Evolutionary conservation across 2,888 invertebrate species (phyloP), one percentile per base, ranked within the genome.

Genomic region (Drosophila prolongata): DNA sequence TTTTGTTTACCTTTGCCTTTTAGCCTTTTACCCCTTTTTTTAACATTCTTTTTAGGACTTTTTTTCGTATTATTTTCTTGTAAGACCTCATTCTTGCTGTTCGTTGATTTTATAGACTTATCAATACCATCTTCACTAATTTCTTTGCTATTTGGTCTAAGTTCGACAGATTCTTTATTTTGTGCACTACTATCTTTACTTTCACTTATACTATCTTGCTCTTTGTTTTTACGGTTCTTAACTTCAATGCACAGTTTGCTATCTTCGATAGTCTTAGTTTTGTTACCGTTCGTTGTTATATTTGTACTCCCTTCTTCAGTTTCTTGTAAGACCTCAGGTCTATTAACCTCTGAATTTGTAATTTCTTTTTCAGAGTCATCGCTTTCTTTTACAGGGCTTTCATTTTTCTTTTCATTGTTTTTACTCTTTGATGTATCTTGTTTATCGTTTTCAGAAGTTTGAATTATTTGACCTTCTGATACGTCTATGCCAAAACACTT

Each of bases 401-500:
- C 14, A 11, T 10, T 34, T 30, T 34, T 6, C 6, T 19, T 24
- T 24, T 4, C 34, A 6, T 9, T n/a, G 8, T 4, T 27, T 24
- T 34, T 16, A 8, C 14, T 43, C 30, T 11, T 40, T 11, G 35
- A 14, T 19, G 35, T 27, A n/a, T 8, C 46, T 46, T 27, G 6
- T 1, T 27, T 16, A 16, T 47, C 16, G 6, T 1, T 27, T 19
- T 35, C n/a, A 38, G 49, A 35, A 37, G 16, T 13, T 8, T 43
- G 50, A 13, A 11, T 1, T 0, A 30, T 68, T 37, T 19, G 50
- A 10, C 14, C 42, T 2, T 62, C 75, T 19, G 78, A 65, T n/a
- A 91, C 75, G 37, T 91, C 80, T 30, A 91, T 83, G 13, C 90
- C 91, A n/a, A 92, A 89, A 1, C 89, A 90, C 61, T 90, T 85